A percentile compares a stretch with the other conserved stretches of the same genome.
Evolutionary conservation across 2,113 vertebrate species (phyloP).

Genomic region (Centropristis striata): DNA sequence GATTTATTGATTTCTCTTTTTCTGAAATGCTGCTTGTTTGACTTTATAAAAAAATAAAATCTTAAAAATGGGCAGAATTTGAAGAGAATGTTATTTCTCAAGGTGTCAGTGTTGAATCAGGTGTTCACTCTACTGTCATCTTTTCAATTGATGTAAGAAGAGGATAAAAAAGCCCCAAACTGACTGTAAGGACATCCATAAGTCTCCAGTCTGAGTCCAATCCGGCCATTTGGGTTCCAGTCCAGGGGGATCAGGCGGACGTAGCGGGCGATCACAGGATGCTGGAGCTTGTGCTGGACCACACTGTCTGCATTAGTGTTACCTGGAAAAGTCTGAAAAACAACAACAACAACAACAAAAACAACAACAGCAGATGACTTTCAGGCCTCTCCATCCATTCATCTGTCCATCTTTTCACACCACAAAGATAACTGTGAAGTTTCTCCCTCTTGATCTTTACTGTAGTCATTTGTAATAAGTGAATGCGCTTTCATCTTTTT

Average conservation of each 20-base stretch:
- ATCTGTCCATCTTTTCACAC: background rate
- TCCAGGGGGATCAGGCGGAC: slow-evolving; percentile 67
- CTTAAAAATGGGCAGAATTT: too few relatives aligned
- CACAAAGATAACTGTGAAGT: background rate
- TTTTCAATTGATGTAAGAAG: background rate
- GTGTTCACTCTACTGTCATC: too few relatives aligned
- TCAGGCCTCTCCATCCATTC: too few relatives aligned
- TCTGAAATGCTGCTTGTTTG: too few relatives aligned
- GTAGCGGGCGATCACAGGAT: slow-evolving; percentile 58
- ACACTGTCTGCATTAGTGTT: slow-evolving; percentile 77
- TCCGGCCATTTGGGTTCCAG: slow-evolving; percentile 73
- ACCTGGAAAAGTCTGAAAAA: slow-evolving; percentile 62
- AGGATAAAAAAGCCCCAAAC: slow-evolving; percentile 4
- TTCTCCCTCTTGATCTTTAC: slow-evolving; percentile 4
- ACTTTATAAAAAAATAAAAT: too few relatives aligned
- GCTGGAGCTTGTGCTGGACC: slow-evolving; percentile 73
- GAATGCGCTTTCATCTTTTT: slow-evolving; percentile 15
- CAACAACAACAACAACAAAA: background rate
- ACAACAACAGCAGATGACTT: background rate
- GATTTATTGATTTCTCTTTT: too few relatives aligned
- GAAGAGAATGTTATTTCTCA: too few relatives aligned
- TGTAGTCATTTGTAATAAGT: background rate
- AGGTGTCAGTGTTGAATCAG: too few relatives aligned
- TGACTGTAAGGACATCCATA: slow-evolving; percentile 75
- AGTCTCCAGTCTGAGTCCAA: slow-evolving; percentile 75